Conservation (phyloP, 2,113 vertebrate species). For the Gulo gulo region DNA sequence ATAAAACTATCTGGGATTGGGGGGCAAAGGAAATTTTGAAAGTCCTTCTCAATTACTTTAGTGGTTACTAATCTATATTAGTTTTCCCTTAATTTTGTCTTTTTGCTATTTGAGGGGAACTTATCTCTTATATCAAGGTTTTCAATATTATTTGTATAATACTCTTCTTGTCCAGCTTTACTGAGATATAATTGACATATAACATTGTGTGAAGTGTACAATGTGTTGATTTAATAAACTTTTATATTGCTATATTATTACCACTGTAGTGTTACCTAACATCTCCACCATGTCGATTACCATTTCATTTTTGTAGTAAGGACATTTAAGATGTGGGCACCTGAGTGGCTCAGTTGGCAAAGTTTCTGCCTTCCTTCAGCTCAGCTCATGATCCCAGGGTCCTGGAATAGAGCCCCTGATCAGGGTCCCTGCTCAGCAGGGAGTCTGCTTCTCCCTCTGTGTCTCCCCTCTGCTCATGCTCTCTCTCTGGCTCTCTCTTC, state of each 20-base stretch:
- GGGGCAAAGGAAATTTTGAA: not conserved
- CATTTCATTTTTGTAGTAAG: not conserved
- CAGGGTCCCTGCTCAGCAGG: too few species aligned
- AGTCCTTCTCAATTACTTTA: not conserved
- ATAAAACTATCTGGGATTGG: not conserved
- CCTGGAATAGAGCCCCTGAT: too few species aligned
- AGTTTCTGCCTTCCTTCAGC: too few species aligned
- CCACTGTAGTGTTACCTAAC: not conserved
- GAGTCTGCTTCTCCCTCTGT: too few species aligned
- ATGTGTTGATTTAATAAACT: not conserved
- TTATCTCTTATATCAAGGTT: not conserved
- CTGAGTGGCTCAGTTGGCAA: too few species aligned
- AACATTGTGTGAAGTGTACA: not conserved
- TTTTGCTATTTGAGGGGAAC: not conserved
- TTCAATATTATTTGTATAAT: not conserved
- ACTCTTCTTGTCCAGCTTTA: not conserved
- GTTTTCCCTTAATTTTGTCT: not conserved
- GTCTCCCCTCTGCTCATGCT: too few species aligned
- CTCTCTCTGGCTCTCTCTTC: too few species aligned
- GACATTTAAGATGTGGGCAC: not conserved
- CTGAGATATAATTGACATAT: not conserved
- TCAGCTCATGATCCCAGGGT: too few species aligned
- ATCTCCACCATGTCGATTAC: not conserved
- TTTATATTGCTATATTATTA: not conserved
- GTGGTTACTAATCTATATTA: not conserved